phyloP scores from a whole-genome alignment of 64 coral and sea anemone species.

The Orbicella faveolata region DNA sequence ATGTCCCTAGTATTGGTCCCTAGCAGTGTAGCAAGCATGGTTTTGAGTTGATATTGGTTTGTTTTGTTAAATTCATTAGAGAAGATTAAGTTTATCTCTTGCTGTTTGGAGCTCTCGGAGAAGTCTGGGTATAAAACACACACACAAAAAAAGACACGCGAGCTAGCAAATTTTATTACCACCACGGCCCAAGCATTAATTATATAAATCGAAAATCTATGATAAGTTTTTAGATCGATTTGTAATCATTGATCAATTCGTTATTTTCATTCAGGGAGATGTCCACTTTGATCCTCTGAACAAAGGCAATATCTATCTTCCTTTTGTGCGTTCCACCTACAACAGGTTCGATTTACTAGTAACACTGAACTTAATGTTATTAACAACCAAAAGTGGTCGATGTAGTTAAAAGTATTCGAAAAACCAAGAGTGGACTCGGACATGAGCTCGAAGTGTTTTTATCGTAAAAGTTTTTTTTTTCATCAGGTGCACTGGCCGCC shows the following conservation, averaged over 20 bases:
- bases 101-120: no score
- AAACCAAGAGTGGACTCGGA: neutral
- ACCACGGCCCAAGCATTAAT: no score
- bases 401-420: neutral
- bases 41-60: no score
- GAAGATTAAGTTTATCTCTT: no score
- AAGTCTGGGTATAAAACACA: no score
- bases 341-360: conserved; percentile 61
- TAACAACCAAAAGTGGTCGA: neutral
- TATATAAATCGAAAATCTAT: no score
- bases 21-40: no score
- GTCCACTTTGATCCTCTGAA: conserved; percentile 85
- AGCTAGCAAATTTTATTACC: no score
- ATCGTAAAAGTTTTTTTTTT: neutral
- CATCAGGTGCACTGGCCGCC: conserved; percentile 70
- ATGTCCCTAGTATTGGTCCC: no score
- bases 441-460: no score
- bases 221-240: neutral
- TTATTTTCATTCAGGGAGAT: conserved; percentile 58
- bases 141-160: no score
- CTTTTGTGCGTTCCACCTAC: conserved; percentile 84
- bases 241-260: neutral
- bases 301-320: conserved; percentile 59
- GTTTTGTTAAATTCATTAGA: no score
- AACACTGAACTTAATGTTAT: neutral